These are phyloP conservation scores for Belonocnema kinseyi DNA, from an alignment of 1,140 invertebrate species.

Conservation along the genomic window DNA sequence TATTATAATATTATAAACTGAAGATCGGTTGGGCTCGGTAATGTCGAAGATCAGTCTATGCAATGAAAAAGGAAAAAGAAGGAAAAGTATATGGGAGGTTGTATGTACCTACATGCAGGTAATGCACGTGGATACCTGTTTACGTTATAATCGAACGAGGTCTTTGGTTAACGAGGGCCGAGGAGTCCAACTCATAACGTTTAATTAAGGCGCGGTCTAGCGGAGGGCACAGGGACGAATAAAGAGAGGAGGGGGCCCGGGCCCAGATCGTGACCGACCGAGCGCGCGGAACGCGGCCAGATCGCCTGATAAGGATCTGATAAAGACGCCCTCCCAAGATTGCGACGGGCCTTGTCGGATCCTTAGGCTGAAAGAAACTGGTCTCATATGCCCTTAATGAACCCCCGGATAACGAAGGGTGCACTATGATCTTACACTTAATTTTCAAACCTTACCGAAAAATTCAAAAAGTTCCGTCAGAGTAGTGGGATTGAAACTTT, in stretches of 20 bases:
- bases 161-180: slow-evolving; percentile 74
- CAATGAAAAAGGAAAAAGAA: slow-evolving; percentile 33
- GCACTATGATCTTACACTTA: slow-evolving; percentile 28
- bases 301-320: slow-evolving; percentile 74
- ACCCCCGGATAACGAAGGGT: slow-evolving; percentile 40
- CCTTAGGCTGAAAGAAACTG: slow-evolving; percentile 44
- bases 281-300: slow-evolving; percentile 71
- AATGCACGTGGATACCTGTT: slow-evolving; percentile 55
- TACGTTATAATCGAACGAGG: slow-evolving; percentile 62
- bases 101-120: slow-evolving; percentile 44
- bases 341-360: slow-evolving; percentile 45
- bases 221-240: slow-evolving; percentile 51
- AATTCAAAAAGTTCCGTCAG: background rate
- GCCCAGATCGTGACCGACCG: slow-evolving; percentile 72
- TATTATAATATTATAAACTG: too few relatives aligned
- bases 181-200: slow-evolving; percentile 74
- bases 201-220: slow-evolving; percentile 74
- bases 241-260: slow-evolving; percentile 46
- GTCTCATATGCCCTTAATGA: slow-evolving; percentile 33
- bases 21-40: background rate
- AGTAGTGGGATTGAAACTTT: background rate
- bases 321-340: slow-evolving; percentile 74
- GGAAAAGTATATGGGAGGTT: slow-evolving; percentile 7
- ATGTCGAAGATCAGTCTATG: slow-evolving; percentile 1
- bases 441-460: background rate